phyloP scores from a whole-genome alignment of 92 coral and sea anemone genomes.

The Palythoa caribaeorum region DNA sequence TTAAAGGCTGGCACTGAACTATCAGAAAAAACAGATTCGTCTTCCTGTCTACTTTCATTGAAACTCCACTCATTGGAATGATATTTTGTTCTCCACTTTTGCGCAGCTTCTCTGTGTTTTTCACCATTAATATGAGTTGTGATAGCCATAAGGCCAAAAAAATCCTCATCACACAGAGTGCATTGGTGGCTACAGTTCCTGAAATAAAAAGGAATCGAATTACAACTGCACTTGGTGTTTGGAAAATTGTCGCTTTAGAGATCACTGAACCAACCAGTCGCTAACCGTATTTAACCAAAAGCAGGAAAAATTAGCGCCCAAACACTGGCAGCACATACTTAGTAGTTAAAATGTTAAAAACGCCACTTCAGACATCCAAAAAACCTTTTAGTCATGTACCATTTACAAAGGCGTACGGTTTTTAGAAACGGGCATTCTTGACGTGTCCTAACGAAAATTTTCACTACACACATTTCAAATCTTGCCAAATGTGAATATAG shows the following conservation, averaged over 20 bases:
- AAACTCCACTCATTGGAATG: slow-evolving; percentile 52
- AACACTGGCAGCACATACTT: no score
- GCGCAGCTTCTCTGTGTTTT: slow-evolving; percentile 71
- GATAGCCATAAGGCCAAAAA: slow-evolving; percentile 74
- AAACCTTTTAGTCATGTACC: no score
- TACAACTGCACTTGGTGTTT: no score
- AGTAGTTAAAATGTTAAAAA: no score
- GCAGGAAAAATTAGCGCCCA: no score
- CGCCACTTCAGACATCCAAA: no score
- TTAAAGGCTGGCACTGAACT: background rate
- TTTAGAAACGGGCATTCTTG: no score
- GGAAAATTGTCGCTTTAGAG: no score
- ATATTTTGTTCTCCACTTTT: slow-evolving; percentile 71
- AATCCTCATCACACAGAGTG: slow-evolving; percentile 73
- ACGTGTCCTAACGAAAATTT: background rate
- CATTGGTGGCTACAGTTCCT: slow-evolving; percentile 83
- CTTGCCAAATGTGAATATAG: background rate
- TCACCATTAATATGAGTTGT: slow-evolving; percentile 81
- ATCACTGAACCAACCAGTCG: no score
- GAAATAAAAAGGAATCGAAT: slow-evolving; percentile 17
- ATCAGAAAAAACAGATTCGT: slow-evolving; percentile 8
- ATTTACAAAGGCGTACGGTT: background rate
- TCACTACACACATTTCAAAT: background rate
- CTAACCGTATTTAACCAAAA: no score
- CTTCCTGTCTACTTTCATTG: slow-evolving; percentile 18